phyloP scores from a whole-genome alignment of 2,888 invertebrate genomes.

The Rhagophthalmus giganteus region DNA sequence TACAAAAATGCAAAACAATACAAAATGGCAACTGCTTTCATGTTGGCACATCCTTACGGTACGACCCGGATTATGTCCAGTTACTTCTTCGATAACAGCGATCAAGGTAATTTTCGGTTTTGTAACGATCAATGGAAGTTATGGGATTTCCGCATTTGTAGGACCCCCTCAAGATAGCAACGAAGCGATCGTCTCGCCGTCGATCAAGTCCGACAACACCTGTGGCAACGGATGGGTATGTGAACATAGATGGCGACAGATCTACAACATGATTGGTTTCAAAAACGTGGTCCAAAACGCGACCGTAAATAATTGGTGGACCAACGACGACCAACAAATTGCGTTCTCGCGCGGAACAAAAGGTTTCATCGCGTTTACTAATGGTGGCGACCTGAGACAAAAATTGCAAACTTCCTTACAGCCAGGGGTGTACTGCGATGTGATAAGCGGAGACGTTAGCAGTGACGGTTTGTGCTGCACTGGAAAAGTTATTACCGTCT shows the following conservation, averaged over 20 bases:
- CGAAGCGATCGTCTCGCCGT: constrained; percentile 67
- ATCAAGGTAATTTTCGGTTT: constrained; percentile 45
- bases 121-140: neutral
- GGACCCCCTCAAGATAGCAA: constrained; percentile 70
- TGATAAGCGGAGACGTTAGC: constrained; percentile 70
- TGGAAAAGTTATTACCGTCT: constrained; percentile 67
- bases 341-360: constrained; percentile 76
- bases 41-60: constrained; percentile 84
- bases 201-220: constrained; percentile 64
- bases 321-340: constrained; percentile 79
- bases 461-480: constrained; percentile 69
- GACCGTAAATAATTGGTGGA: constrained; percentile 73
- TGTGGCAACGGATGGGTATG: constrained; percentile 80
- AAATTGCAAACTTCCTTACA: constrained; percentile 71
- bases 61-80: constrained; percentile 85
- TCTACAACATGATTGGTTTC: constrained; percentile 78
- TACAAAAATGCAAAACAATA: constrained; percentile 69
- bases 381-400: constrained; percentile 63
- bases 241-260: constrained; percentile 84
- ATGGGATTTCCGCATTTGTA: too few relatives aligned
- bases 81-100: constrained; percentile 67
- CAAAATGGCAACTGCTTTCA: constrained; percentile 80
- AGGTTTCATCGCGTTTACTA: constrained; percentile 77
- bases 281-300: constrained; percentile 68
- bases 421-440: constrained; percentile 80